Conservation (phyloP, 1,140 invertebrate species). For the Chelonus insularis region DNA sequence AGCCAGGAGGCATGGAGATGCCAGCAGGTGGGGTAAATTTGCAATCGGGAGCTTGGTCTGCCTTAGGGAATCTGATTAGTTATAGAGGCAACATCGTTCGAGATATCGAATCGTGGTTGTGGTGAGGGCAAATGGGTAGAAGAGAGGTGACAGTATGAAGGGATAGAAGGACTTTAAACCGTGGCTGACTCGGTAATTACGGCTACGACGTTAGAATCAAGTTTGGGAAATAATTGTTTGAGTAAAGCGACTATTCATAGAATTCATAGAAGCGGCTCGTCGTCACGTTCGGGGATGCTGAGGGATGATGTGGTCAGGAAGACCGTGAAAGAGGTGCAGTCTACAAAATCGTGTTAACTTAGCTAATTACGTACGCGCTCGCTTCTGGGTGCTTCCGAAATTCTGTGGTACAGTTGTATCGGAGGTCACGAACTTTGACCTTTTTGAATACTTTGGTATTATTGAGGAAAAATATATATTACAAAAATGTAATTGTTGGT, state of each 20-base stretch:
- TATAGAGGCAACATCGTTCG: conserved; percentile 9
- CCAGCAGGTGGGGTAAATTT: not conserved
- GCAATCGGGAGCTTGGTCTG: not conserved
- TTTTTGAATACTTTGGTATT: not conserved
- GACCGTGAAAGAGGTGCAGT: not conserved
- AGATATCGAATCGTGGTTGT: conserved; percentile 12
- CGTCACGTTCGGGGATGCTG: conserved; percentile 15
- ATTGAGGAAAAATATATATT: too few species aligned
- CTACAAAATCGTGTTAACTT: conserved; percentile 10
- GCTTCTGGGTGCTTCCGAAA: not conserved
- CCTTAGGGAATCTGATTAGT: conserved; percentile 17
- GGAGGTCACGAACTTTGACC: conserved; percentile 7
- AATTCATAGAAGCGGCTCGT: conserved; percentile 9
- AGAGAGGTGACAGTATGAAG: too few species aligned
- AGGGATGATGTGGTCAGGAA: conserved; percentile 4
- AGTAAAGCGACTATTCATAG: conserved; percentile 16
- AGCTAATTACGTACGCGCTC: conserved; percentile 10
- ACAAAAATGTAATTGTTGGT: too few species aligned
- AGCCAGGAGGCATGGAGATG: not conserved
- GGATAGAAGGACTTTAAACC: not conserved
- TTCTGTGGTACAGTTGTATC: not conserved
- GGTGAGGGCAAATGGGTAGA: not conserved
- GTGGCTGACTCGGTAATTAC: conserved; percentile 18
- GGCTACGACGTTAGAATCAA: conserved; percentile 13
- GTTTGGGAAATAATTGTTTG: conserved; percentile 21